Evolutionary conservation across 2,797 vertebrate genomes (phyloP).

Genomic region (Pipistrellus pygmaeus): DNA sequence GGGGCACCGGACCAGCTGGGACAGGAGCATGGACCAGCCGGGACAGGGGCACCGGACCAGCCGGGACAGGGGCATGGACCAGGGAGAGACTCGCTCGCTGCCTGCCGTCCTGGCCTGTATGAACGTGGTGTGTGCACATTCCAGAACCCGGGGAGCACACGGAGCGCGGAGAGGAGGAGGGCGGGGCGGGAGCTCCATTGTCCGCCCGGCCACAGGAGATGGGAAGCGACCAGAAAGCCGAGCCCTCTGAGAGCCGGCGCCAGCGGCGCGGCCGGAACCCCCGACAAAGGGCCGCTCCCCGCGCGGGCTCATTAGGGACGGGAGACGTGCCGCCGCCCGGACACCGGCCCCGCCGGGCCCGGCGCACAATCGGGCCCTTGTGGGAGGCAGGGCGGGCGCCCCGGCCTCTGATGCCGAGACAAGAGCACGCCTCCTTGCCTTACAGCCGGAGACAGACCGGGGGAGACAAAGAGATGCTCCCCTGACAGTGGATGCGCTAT

Average conservation of each 20-base stretch:
- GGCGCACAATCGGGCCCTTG: conserved; percentile 67
- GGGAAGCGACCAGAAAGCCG: not conserved
- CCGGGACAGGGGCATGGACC: not conserved
- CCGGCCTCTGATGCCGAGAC: conserved; percentile 80
- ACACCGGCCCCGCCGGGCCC: conserved; percentile 73
- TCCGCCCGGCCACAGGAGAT: not conserved
- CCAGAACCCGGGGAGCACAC: not conserved
- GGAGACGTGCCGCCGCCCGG: conserved; percentile 61
- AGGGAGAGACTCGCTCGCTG: not conserved
- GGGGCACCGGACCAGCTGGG: no score
- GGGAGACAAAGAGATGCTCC: conserved; percentile 87
- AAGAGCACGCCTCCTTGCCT: conserved; percentile 82
- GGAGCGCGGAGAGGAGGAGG: not conserved
- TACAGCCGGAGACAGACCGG: conserved; percentile 86
- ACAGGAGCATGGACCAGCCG: no score
- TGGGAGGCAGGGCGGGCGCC: conserved; percentile 55
- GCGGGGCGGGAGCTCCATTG: not conserved
- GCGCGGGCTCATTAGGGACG: conserved; percentile 79
- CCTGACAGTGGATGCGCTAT: conserved; percentile 88
- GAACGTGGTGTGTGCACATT: not conserved
- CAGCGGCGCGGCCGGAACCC: conserved; percentile 71
- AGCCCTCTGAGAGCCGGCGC: not conserved
- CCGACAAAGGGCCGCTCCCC: conserved; percentile 81
- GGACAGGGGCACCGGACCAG: no score
- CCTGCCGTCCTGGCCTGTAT: not conserved